Base-by-base conservation (phyloP, 2,888 invertebrate species). In the Xiphydria camelus region DNA sequence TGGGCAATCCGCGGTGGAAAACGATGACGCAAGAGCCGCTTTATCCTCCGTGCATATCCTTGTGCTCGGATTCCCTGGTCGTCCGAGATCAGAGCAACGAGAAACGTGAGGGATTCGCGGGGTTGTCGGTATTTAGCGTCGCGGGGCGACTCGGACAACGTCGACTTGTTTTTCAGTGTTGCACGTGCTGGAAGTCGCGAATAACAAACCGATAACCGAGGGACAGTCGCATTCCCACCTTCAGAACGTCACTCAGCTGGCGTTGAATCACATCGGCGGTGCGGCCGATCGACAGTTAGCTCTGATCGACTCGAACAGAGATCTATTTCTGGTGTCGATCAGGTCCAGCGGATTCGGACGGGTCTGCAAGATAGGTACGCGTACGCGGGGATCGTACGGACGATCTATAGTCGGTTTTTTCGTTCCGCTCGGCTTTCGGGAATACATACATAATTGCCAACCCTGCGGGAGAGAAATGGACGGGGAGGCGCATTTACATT, bases 61-160 rank as follows among this genome's bases (percentile, higher is more conserved):
- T 99, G 25, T 91, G 93, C 15, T 84, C 89, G 26, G 97, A 99
- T 73, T 85, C 90, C 2, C 77, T 98, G 10, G 93, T 89, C 34
- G 83, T 94, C 31, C 80, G 94, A 23, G 94, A 97, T 77, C 88
- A 89, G 58, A 80, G 82, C 9, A 94, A 97, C 75, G 82, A 85
- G 45, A 92, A 91, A 79, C 73, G 93, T 90, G 76, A 67, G 70
- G n/a, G n/a, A n/a, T n/a, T n/a, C n/a, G n/a, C n/a, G n/a, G n/a
- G n/a, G n/a, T n/a, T n/a, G n/a, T n/a, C n/a, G n/a, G n/a, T n/a
- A n/a, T n/a, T n/a, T n/a, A n/a, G n/a, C n/a, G n/a, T n/a, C n/a
- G n/a, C n/a, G n/a, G n/a, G n/a, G n/a, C n/a, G n/a, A n/a, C n/a
- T n/a, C 7, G 10, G 26, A 4, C 23, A 23, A 23, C 3, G 23